A percentile compares a stretch with the other conserved stretches of the same genome.
Evolutionary conservation across 2,113 vertebrate species (phyloP).

Genomic region (Hemibagrus wyckioides): DNA sequence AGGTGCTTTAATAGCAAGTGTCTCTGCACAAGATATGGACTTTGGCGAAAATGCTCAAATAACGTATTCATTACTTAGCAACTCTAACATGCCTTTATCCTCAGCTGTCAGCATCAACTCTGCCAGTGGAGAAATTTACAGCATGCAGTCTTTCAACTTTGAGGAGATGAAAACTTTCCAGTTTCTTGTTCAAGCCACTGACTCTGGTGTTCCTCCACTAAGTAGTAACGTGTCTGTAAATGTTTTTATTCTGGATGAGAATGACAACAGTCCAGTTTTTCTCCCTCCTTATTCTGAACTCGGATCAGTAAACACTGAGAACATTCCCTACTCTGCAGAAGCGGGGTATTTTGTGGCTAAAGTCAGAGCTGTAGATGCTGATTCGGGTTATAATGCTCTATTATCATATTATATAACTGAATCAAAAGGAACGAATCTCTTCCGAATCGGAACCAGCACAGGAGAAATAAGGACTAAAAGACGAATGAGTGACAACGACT

Average conservation of each 20-base stretch:
- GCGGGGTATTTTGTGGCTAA: slow-evolving; percentile 68
- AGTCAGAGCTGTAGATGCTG: slow-evolving; percentile 57
- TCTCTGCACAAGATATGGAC: slow-evolving; percentile 43
- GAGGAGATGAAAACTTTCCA: slow-evolving; percentile 56
- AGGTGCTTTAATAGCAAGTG: slow-evolving; percentile 25
- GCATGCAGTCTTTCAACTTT: slow-evolving; percentile 61
- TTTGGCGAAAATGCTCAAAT: slow-evolving; percentile 56
- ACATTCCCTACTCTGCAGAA: slow-evolving; percentile 72
- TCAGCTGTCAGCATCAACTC: slow-evolving; percentile 72
- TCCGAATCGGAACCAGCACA: slow-evolving; percentile 56
- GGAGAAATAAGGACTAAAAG: slow-evolving; percentile 62
- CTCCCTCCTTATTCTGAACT: slow-evolving; percentile 70
- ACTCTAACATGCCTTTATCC: slow-evolving; percentile 62
- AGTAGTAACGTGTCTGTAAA: slow-evolving; percentile 51
- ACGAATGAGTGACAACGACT: slow-evolving; percentile 72
- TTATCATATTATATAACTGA: slow-evolving; percentile 55
- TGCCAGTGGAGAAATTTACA: slow-evolving; percentile 62
- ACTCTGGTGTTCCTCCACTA: slow-evolving; percentile 38
- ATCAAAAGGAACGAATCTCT: slow-evolving; percentile 55
- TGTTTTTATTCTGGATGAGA: slow-evolving; percentile 60
- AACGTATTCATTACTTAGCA: slow-evolving; percentile 63
- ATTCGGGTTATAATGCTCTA: slow-evolving; percentile 59
- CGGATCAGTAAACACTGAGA: slow-evolving; percentile 69
- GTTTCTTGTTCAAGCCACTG: slow-evolving; percentile 39
- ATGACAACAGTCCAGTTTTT: slow-evolving; percentile 71